A percentile compares a stretch with the other conserved stretches of the same genome.
Conservation (phyloP, 2,888 invertebrate species). For the Himalopsyche kuldschensis region DNA sequence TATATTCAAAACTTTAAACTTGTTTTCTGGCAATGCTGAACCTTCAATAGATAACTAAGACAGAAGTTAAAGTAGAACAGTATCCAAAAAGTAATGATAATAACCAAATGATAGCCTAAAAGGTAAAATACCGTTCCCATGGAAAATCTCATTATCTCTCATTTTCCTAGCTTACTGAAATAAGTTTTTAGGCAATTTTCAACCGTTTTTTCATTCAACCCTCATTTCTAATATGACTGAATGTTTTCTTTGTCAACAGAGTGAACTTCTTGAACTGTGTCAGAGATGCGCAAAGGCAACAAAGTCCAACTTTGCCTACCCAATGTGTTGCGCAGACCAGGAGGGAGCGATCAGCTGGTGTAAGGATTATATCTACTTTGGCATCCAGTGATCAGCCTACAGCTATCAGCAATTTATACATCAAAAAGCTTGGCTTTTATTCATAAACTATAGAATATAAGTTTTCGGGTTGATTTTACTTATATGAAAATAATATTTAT, state of each 20-base stretch:
- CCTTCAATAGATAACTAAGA: too few relatives aligned
- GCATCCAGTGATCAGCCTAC: constrained; percentile 45
- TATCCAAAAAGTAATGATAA: too few relatives aligned
- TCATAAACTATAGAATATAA: not conserved
- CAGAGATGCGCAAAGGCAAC: constrained; percentile 66
- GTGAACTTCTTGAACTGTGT: constrained; percentile 59
- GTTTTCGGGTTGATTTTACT: not conserved
- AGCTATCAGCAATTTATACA: not conserved
- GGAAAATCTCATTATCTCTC: too few relatives aligned
- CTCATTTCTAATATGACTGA: too few relatives aligned
- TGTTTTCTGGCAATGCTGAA: too few relatives aligned
- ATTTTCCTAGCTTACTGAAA: too few relatives aligned
- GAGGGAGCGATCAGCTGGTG: constrained; percentile 63
- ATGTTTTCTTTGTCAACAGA: constrained; percentile 48
- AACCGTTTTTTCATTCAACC: too few relatives aligned
- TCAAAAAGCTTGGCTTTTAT: not conserved
- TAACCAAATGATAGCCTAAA: too few relatives aligned
- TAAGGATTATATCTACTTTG: constrained; percentile 61
- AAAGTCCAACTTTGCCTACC: constrained; percentile 60
- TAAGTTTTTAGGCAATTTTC: too few relatives aligned
- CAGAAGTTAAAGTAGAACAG: too few relatives aligned
- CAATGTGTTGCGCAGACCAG: constrained; percentile 63
- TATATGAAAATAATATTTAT: not conserved
- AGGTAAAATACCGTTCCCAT: too few relatives aligned
- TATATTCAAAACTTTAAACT: too few relatives aligned